Percentiles rank a stretch among this genome's conserved stretches.
These are phyloP conservation scores for Brenthis daphne DNA, from an alignment of 2,888 invertebrate species.

Conservation along the genomic window DNA sequence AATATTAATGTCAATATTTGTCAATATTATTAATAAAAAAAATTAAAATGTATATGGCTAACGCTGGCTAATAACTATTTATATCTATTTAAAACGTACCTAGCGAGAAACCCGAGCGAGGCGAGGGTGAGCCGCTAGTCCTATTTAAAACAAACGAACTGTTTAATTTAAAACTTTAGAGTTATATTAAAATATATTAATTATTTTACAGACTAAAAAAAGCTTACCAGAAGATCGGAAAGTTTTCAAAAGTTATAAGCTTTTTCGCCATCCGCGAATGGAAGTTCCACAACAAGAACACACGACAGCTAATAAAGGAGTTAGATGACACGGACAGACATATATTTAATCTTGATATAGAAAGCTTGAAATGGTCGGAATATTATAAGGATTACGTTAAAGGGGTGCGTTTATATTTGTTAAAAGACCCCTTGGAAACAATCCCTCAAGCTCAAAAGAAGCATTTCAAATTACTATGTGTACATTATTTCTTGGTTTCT, in stretches of 20 bases:
- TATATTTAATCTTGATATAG: constrained; percentile 86
- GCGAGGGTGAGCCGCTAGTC: too few species aligned
- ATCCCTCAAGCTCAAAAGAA: constrained; percentile 82
- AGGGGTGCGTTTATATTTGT: constrained; percentile 87
- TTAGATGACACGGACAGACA: constrained; percentile 81
- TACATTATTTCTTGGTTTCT: constrained; percentile 50
- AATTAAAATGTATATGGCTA: too few species aligned
- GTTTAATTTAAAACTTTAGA: neutral
- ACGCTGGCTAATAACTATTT: too few species aligned
- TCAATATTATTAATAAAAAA: too few species aligned
- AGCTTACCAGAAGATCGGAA: constrained; percentile 87
- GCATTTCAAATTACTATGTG: constrained; percentile 45
- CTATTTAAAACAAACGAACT: too few species aligned
- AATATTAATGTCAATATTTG: too few species aligned
- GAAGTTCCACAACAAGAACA: constrained; percentile 85
- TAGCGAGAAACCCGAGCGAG: too few species aligned
- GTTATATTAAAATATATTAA: neutral
- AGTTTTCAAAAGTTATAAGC: constrained; percentile 86
- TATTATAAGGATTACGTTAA: constrained; percentile 86
- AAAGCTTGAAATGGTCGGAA: constrained; percentile 84
- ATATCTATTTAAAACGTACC: too few species aligned
- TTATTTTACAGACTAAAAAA: constrained; percentile 84
- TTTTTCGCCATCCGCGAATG: constrained; percentile 89
- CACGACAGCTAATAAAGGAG: constrained; percentile 76
- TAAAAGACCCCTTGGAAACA: constrained; percentile 88